phyloP scores from a whole-genome alignment of 2,113 vertebrate species.

The Malurus elegans region DNA sequence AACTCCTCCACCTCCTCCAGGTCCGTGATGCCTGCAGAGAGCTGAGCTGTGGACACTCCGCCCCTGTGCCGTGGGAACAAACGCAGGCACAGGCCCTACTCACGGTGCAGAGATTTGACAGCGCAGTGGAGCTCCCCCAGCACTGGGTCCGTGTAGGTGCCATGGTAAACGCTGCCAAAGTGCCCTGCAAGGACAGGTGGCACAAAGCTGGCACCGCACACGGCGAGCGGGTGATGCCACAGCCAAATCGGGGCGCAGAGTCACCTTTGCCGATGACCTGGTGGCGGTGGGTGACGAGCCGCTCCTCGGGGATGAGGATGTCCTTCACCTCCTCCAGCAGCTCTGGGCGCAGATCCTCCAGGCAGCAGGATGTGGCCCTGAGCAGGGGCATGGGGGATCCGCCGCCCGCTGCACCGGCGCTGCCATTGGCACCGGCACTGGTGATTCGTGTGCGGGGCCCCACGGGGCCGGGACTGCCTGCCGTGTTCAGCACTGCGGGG shows the following conservation, averaged over 20 bases:
- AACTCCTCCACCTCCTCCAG: constrained; percentile 95
- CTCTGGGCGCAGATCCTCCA: constrained; percentile 78
- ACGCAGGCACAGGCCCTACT: neutral
- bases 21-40: constrained; percentile 86
- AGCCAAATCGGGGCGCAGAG: rapidly evolving
- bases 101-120: constrained; percentile 91
- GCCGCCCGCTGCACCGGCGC: constrained; percentile 56
- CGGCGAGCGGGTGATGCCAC: rapidly evolving
- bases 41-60: neutral
- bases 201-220: neutral
- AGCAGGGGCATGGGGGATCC: constrained; percentile 78
- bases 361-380: constrained; percentile 78
- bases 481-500: neutral
- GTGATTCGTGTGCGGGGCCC: neutral
- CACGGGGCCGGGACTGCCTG: constrained; percentile 7
- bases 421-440: neutral
- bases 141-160: constrained; percentile 82
- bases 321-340: constrained; percentile 95
- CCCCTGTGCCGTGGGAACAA: rapidly evolving
- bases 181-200: constrained; percentile 77
- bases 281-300: constrained; percentile 82
- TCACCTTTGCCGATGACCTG: constrained; percentile 92
- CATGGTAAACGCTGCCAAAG: constrained; percentile 94
- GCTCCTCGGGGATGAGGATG: constrained; percentile 87
- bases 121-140: constrained; percentile 87